phyloP scores from a whole-genome alignment of 2,113 vertebrate species.

The Austrofundulus limnaeus region DNA sequence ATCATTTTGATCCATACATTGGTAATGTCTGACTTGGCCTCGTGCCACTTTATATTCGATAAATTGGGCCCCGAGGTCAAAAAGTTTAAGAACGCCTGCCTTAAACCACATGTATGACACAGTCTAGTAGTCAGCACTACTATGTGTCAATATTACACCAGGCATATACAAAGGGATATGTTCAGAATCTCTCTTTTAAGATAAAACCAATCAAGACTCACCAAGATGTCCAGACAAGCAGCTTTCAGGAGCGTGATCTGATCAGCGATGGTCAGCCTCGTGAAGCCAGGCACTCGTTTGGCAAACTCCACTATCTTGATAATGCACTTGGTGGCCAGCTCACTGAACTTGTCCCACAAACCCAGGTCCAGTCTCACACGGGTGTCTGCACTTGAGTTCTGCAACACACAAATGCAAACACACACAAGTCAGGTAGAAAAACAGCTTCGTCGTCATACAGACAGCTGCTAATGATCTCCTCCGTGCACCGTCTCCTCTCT shows the following conservation, averaged over 20 bases:
- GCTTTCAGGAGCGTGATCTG: constrained; percentile 96
- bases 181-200: no score
- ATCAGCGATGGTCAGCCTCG: constrained; percentile 92
- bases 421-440: constrained; percentile 21
- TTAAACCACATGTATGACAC: no score
- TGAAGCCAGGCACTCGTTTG: constrained; percentile 95
- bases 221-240: constrained; percentile 95
- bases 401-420: constrained; percentile 38
- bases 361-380: constrained; percentile 94
- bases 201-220: no score
- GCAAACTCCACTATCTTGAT: constrained; percentile 99
- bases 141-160: no score
- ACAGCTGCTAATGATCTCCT: constrained; percentile 58
- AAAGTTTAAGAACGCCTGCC: no score
- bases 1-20: no score
- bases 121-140: no score
- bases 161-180: no score
- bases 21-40: no score
- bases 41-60: no score
- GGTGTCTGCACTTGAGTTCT: constrained; percentile 96
- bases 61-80: no score
- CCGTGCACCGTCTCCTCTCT: constrained; percentile 29
- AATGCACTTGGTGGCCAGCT: constrained; percentile 98
- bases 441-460: constrained; percentile 37
- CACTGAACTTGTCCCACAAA: constrained; percentile 98